A percentile compares a stretch with the other conserved stretches of the same genome.
Evolutionary conservation across 2,113 vertebrate genomes (phyloP).

Genomic region (Pipa parva): DNA sequence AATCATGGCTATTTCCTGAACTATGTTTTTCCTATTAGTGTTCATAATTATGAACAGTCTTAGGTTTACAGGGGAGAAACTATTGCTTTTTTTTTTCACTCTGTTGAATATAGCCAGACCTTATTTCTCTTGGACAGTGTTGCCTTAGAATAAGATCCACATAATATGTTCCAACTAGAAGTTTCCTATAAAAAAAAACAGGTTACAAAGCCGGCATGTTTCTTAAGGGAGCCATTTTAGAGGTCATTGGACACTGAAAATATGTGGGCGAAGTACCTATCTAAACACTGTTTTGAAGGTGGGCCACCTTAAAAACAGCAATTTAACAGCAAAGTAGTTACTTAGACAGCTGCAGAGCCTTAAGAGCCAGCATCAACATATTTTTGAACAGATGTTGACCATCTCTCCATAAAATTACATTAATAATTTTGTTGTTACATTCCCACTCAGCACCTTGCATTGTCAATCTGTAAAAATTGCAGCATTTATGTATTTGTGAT

Average conservation of each 20-base stretch:
- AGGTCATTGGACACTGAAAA: background rate
- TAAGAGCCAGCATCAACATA: background rate
- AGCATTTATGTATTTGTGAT: too few relatives aligned
- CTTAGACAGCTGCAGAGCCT: background rate
- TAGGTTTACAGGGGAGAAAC: background rate
- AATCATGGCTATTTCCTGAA: background rate
- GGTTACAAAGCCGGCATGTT: background rate
- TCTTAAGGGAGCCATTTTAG: background rate
- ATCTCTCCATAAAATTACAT: too few relatives aligned
- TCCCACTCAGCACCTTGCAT: too few relatives aligned
- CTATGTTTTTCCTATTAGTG: background rate
- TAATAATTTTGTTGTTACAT: too few relatives aligned
- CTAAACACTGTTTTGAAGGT: background rate
- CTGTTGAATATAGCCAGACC: background rate
- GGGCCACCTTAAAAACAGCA: background rate
- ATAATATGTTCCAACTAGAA: background rate
- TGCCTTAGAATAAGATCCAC: background rate
- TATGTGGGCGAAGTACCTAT: background rate
- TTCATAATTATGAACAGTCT: background rate
- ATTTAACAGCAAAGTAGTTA: background rate
- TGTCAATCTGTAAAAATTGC: too few relatives aligned
- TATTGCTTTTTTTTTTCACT: background rate
- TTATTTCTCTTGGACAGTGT: constrained; percentile 2
- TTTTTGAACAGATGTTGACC: too few relatives aligned
- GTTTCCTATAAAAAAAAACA: background rate